Conservation (phyloP, 1,140 invertebrate genomes). For the Philopotamus ludificatus region DNA sequence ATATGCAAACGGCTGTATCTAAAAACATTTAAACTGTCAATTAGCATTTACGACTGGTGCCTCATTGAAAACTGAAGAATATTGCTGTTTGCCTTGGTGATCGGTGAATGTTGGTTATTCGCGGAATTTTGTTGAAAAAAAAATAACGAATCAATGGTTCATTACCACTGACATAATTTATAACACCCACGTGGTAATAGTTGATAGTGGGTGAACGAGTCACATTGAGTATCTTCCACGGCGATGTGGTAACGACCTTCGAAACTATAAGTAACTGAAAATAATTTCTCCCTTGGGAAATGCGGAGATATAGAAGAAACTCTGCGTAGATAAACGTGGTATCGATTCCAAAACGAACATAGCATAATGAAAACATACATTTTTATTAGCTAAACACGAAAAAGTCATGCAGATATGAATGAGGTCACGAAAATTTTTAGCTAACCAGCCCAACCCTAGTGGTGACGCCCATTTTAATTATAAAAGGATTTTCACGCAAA, state of each 20-base stretch:
- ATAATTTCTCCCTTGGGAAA: background rate
- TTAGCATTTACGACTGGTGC: too few species aligned
- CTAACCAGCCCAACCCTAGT: background rate
- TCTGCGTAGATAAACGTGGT: background rate
- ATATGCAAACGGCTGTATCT: background rate
- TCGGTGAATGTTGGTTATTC: too few species aligned
- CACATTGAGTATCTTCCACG: background rate
- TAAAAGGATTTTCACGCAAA: background rate
- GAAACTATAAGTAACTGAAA: background rate
- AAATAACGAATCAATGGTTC: background rate
- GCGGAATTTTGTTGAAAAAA: too few species aligned
- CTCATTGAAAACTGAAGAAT: too few species aligned
- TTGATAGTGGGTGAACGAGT: slow-evolving; percentile 4
- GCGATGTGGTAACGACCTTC: background rate
- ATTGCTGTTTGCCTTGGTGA: too few species aligned
- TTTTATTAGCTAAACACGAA: background rate
- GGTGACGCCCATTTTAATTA: background rate
- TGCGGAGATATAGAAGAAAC: background rate
- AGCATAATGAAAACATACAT: too few species aligned
- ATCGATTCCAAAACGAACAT: background rate
- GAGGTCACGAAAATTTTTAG: background rate
- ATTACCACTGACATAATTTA: background rate
- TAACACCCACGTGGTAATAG: slow-evolving; percentile 1
- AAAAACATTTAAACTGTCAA: background rate
- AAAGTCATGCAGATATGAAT: background rate